A percentile compares a stretch with the other conserved stretches of the same genome.
Conservation (phyloP, 37 sponge, comb jelly and placozoan genomes). For the Amphimedon queenslandica region DNA sequence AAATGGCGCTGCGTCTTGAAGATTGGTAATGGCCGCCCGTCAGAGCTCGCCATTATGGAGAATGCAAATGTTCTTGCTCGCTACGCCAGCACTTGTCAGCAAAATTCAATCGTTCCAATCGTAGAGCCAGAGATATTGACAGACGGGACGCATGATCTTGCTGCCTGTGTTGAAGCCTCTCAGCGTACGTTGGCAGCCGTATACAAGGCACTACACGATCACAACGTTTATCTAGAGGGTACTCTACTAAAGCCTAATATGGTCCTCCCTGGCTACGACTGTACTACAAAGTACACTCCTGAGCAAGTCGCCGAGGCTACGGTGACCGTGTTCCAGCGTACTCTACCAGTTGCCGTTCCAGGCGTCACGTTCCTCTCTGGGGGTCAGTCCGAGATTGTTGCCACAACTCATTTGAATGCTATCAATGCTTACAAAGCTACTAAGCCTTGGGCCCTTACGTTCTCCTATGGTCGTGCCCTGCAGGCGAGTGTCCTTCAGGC, state of each 20-base stretch:
- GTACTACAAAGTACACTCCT: conserved; percentile 79
- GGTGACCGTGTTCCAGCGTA: conserved; percentile 78
- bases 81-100: conserved; percentile 94
- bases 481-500: conserved; percentile 92
- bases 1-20: conserved; percentile 97
- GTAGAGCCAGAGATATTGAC: conserved; percentile 96
- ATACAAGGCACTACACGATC: conserved; percentile 96
- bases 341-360: conserved; percentile 95
- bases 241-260: conserved; percentile 98
- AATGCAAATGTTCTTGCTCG: conserved; percentile 95
- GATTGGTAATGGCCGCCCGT: conserved; percentile 78
- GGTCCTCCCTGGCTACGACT: conserved; percentile 87
- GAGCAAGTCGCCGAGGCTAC: conserved; percentile 87
- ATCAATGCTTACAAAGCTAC: conserved; percentile 78
- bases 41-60: conserved; percentile 83
- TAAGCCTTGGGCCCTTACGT: conserved; percentile 92
- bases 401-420: conserved; percentile 89
- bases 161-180: conserved; percentile 74
- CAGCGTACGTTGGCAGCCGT: conserved; percentile 86
- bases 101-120: conserved; percentile 91
- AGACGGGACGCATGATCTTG: conserved; percentile 87
- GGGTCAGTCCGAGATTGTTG: conserved; percentile 94
- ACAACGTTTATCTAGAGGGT: conserved; percentile 95
- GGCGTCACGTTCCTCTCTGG: conserved; percentile 98
- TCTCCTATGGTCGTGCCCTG: conserved; percentile 96